Conservation (phyloP, 2,797 vertebrate species). For the Karalla daura region DNA sequence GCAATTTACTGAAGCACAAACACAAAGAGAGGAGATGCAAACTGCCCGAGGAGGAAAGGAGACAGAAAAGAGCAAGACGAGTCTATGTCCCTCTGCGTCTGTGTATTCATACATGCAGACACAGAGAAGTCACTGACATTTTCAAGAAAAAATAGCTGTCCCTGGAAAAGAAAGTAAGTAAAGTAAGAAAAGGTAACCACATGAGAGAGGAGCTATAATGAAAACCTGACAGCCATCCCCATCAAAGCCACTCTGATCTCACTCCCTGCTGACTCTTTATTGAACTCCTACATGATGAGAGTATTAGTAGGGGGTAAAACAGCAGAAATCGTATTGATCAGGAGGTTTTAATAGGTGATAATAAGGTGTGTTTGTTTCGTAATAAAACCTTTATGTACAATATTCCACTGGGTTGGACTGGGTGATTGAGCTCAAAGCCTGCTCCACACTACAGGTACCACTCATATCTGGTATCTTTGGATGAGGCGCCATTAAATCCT, state of each 20-base stretch:
- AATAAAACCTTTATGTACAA: no score
- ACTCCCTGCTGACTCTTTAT: not conserved
- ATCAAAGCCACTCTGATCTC: not conserved
- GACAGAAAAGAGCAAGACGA: not conserved
- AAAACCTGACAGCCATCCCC: not conserved
- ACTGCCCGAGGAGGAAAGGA: not conserved
- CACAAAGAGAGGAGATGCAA: not conserved
- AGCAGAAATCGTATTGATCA: no score
- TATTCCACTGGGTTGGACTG: no score
- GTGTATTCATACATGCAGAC: not conserved
- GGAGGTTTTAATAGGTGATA: no score
- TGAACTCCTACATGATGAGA: not conserved
- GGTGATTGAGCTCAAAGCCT: no score
- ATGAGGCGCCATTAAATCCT: no score
- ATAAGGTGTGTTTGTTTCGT: no score
- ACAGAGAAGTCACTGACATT: not conserved
- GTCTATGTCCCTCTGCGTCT: no score
- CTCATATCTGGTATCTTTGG: no score
- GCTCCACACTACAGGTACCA: no score
- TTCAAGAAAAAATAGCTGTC: not conserved
- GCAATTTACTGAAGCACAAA: constrained; percentile 9
- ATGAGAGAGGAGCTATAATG: not conserved
- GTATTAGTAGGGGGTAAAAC: no score
- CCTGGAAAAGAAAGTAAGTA: no score
- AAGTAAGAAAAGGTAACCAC: not conserved